Conservation (phyloP, 2,113 vertebrate genomes). For the Siniperca chuatsi region DNA sequence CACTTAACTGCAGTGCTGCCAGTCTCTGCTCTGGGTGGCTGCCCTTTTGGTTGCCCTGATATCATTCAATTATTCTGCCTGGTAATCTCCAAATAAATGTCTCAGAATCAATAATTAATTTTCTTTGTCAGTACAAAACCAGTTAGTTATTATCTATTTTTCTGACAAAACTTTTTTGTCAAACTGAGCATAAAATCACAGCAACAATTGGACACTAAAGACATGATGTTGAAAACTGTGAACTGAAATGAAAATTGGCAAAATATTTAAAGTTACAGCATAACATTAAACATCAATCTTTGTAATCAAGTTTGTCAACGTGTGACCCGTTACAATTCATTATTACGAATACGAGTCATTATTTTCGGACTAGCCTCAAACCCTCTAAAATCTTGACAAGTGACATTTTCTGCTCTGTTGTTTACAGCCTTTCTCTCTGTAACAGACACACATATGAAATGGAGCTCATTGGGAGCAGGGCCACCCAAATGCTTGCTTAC, state of each 20-base stretch:
- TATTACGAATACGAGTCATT: constrained; percentile 15
- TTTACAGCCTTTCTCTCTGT: constrained; percentile 13
- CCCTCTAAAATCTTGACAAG: constrained; percentile 34
- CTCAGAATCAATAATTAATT: constrained; percentile 36
- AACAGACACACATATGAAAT: not conserved
- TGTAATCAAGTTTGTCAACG: constrained; percentile 47
- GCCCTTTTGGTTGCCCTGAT: constrained; percentile 18
- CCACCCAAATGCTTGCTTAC: constrained; percentile 23
- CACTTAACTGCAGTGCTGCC: constrained; percentile 35
- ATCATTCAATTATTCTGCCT: constrained; percentile 26
- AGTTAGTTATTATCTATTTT: not conserved
- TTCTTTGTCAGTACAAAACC: not conserved
- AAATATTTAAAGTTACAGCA: not conserved
- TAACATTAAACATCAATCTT: not conserved
- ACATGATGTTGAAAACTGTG: not conserved
- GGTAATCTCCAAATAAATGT: constrained; percentile 26
- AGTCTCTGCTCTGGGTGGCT: constrained; percentile 26
- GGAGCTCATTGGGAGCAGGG: constrained; percentile 22
- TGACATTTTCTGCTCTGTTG: constrained; percentile 38
- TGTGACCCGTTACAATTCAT: constrained; percentile 19
- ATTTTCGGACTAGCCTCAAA: constrained; percentile 37
- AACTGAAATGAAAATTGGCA: not conserved
- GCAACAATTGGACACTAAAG: not conserved
- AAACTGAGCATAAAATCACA: not conserved
- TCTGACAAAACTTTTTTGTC: not conserved